A percentile compares a stretch with the other conserved stretches of the same genome.
phyloP scores from a whole-genome alignment of 2,888 invertebrate species.

The Napeogenes sylphis region DNA sequence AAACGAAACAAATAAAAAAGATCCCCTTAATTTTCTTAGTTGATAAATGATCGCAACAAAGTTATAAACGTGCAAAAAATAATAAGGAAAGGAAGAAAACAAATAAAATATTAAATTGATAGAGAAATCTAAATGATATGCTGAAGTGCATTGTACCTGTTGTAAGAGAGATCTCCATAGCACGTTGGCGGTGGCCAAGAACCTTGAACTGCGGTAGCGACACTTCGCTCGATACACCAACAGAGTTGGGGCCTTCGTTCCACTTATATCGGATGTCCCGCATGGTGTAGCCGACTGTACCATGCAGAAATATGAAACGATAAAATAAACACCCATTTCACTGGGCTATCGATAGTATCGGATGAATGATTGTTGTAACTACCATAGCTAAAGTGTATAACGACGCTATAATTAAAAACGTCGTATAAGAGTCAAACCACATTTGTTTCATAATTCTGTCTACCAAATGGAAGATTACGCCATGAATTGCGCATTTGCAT shows the following conservation, averaged over 20 bases:
- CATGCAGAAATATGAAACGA: conserved; percentile 72
- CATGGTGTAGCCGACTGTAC: conserved; percentile 97
- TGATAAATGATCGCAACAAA: conserved; percentile 22
- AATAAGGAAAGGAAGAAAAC: conserved; percentile 30
- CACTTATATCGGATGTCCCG: conserved; percentile 98
- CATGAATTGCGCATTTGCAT: conserved; percentile 31
- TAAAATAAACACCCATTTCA: conserved; percentile 74
- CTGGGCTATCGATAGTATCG: conserved; percentile 63
- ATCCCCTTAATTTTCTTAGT: not conserved
- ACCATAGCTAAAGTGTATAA: conserved; percentile 42
- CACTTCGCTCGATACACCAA: conserved; percentile 96
- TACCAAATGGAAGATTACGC: conserved; percentile 45
- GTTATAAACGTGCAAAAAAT: conserved; percentile 43
- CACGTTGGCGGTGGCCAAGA: conserved; percentile 96
- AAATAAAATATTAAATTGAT: conserved; percentile 22
- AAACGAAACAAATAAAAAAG: not conserved
- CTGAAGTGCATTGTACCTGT: conserved; percentile 79
- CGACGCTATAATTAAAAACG: conserved; percentile 32
- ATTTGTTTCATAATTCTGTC: conserved; percentile 39
- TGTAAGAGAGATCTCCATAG: conserved; percentile 97
- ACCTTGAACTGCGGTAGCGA: conserved; percentile 99
- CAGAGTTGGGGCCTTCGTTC: conserved; percentile 95
- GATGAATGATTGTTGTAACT: conserved; percentile 44
- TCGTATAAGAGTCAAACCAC: conserved; percentile 40
- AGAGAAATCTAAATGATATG: not conserved